A percentile compares a stretch with the other conserved stretches of the same genome.
Conservation (phyloP, 2,888 invertebrate genomes). For the Yponomeuta malinellus region DNA sequence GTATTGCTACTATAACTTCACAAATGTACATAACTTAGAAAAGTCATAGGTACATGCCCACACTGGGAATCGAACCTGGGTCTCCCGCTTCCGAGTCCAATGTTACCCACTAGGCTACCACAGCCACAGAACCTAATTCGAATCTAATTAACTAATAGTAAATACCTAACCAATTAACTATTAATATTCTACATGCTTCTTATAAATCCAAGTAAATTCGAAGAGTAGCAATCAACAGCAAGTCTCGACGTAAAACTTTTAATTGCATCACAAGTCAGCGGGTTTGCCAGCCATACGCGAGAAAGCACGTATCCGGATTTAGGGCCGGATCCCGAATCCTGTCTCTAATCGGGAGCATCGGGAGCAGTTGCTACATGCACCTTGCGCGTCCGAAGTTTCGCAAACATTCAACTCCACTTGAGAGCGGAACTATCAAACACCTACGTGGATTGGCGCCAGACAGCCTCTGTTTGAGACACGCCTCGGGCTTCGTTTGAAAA, state of each 20-base stretch:
- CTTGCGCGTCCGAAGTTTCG: conserved; percentile 62
- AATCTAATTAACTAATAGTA: too few species aligned
- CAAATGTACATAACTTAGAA: too few species aligned
- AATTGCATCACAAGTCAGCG: conserved; percentile 48
- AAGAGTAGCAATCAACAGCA: background rate
- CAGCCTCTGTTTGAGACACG: conserved; percentile 40
- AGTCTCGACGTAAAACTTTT: conserved; percentile 38
- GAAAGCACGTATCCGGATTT: conserved; percentile 54
- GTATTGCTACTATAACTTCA: too few species aligned
- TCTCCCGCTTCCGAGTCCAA: too few species aligned
- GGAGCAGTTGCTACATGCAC: conserved; percentile 56
- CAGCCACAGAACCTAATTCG: too few species aligned
- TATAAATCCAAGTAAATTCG: background rate
- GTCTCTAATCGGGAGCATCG: conserved; percentile 60
- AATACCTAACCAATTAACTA: too few species aligned
- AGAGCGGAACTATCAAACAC: conserved; percentile 62
- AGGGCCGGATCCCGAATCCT: conserved; percentile 53
- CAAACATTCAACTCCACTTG: conserved; percentile 66
- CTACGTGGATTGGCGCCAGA: conserved; percentile 59
- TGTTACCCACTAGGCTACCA: too few species aligned
- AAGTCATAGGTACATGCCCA: too few species aligned
- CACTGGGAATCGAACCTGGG: too few species aligned
- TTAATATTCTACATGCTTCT: background rate
- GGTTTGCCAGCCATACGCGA: conserved; percentile 35
- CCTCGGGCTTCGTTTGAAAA: conserved; percentile 13